Evolutionary conservation across 30 jellyfish, hydroid and myxozoan genomes (phyloP).

Genomic region (Phacellophora camtschatica): DNA sequence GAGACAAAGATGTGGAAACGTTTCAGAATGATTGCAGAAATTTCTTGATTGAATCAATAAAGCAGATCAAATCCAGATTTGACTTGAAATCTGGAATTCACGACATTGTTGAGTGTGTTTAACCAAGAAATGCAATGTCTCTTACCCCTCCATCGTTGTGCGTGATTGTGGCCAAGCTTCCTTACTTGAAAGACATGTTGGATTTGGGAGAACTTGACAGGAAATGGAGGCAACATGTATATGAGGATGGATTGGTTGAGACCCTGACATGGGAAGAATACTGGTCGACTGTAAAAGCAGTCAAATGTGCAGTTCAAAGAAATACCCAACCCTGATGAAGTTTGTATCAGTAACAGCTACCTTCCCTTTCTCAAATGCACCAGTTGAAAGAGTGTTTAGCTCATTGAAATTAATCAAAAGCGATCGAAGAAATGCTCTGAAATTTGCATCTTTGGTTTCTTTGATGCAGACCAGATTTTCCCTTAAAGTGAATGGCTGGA

Average conservation of each 20-base stretch:
- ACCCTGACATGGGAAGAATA: slow-evolving; percentile 1
- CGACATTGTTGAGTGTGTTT: slow-evolving; percentile 3
- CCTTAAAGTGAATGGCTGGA: neutral
- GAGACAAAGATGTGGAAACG: neutral
- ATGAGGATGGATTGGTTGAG: neutral
- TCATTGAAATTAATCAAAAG: slow-evolving; percentile 28
- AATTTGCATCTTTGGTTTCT: slow-evolving; percentile 40
- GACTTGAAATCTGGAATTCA: slow-evolving; percentile 7
- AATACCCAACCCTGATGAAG: slow-evolving; percentile 40
- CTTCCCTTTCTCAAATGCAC: slow-evolving; percentile 48
- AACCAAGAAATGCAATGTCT: slow-evolving; percentile 20
- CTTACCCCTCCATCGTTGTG: slow-evolving; percentile 32
- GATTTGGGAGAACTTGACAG: slow-evolving; percentile 27
- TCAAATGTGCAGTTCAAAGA: neutral
- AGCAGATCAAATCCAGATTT: slow-evolving; percentile 25
- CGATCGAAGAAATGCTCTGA: slow-evolving; percentile 16
- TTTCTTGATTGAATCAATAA: slow-evolving; percentile 3
- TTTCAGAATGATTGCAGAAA: slow-evolving; percentile 3
- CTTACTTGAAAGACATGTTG: neutral
- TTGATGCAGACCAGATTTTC: slow-evolving; percentile 48
- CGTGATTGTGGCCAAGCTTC: neutral
- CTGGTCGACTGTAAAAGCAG: neutral
- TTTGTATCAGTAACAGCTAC: slow-evolving; percentile 7
- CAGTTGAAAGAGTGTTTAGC: slow-evolving; percentile 42
- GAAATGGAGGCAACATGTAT: slow-evolving; percentile 58